These are phyloP conservation scores for Labia minor DNA, from an alignment of 2,888 invertebrate species.

Conservation along the genomic window DNA sequence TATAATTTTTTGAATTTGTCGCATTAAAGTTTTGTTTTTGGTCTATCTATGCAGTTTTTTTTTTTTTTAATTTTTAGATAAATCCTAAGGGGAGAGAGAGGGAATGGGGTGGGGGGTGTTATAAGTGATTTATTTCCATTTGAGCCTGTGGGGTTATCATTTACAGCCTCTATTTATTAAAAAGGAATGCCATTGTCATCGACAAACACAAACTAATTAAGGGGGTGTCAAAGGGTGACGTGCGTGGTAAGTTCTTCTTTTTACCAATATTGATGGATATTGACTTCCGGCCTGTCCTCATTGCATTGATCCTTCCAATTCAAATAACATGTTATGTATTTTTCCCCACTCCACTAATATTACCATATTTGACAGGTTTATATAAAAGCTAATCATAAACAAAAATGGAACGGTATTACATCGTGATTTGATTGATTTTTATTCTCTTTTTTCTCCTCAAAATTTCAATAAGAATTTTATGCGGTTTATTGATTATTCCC, in stretches of 20 bases:
- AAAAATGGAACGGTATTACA: neutral
- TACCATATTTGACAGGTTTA: slow-evolving; percentile 13
- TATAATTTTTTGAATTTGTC: too few relatives aligned
- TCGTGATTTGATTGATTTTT: neutral
- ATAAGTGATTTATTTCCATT: too few relatives aligned
- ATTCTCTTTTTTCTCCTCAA: too few relatives aligned
- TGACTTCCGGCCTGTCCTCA: neutral
- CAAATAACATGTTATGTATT: slow-evolving; percentile 5
- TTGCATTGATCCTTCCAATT: slow-evolving; percentile 9
- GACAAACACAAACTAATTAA: slow-evolving; percentile 3
- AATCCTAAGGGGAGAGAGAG: too few relatives aligned
- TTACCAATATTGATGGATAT: slow-evolving; percentile 13
- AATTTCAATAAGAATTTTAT: too few relatives aligned
- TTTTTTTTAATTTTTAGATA: too few relatives aligned
- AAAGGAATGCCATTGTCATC: neutral
- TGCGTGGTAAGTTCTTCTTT: slow-evolving; percentile 7
- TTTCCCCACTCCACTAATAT: neutral
- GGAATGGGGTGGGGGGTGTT: too few relatives aligned
- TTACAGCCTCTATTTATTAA: slow-evolving; percentile 4
- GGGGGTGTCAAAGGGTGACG: neutral
- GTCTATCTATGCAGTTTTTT: too few relatives aligned
- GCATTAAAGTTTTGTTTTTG: too few relatives aligned
- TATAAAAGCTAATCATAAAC: neutral
- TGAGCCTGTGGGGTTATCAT: neutral
- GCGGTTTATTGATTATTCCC: too few relatives aligned